phyloP scores from a whole-genome alignment of 2,797 vertebrate species.

The Synaphobranchus kaupii region DNA sequence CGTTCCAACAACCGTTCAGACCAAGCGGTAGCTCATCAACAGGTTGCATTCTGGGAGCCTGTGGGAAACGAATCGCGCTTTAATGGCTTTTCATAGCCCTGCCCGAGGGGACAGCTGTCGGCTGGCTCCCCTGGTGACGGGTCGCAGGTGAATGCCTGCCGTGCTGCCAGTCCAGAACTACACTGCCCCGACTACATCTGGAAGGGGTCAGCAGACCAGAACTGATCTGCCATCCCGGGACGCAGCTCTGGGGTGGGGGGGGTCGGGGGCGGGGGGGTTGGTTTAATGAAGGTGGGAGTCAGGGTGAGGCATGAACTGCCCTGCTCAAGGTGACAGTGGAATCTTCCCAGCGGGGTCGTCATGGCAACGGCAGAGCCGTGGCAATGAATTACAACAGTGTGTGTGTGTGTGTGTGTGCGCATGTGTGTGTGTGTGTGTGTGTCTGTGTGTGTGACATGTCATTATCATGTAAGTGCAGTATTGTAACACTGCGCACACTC shows the following conservation, averaged over 20 bases:
- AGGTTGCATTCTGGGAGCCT: constrained; percentile 15
- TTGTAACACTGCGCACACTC: background rate
- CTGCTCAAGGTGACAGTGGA: constrained; percentile 28
- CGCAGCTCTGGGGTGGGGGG: background rate
- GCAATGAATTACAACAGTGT: background rate
- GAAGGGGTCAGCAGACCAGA: constrained; percentile 18
- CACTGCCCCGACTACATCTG: constrained; percentile 3
- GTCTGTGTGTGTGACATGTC: background rate
- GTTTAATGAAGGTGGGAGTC: constrained; percentile 18
- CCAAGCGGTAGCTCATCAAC: background rate
- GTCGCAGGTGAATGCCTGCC: background rate
- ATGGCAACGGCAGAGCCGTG: constrained; percentile 18
- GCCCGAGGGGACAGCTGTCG: background rate
- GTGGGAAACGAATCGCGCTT: background rate
- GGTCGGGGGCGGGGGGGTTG: background rate
- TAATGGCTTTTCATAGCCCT: background rate
- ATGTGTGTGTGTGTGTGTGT: background rate
- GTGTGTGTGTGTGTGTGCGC: background rate
- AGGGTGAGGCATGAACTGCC: constrained; percentile 11
- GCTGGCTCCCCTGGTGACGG: background rate
- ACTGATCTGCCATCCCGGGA: constrained; percentile 21
- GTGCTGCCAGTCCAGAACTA: background rate
- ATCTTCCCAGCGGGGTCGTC: constrained; percentile 16
- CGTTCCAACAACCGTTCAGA: background rate
- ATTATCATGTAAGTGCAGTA: background rate